A percentile compares a stretch with the other conserved stretches of the same genome.
These are phyloP conservation scores for Gonatopus flavifemur DNA, from an alignment of 1,140 invertebrate genomes.

Conservation along the genomic window DNA sequence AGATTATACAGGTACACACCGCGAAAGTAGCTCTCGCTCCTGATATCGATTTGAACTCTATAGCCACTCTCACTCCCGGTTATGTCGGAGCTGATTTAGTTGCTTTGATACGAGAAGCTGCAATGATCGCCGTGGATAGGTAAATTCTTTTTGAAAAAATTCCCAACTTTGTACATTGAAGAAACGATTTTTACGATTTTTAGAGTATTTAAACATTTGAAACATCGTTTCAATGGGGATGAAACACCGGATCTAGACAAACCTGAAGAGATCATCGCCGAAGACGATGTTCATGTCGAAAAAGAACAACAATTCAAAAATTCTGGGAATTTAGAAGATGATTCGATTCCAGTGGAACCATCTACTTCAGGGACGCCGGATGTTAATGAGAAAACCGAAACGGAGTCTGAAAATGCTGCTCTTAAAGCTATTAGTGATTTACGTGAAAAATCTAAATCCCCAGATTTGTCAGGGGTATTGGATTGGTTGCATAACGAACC, in stretches of 20 bases:
- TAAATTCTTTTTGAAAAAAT: slow-evolving; percentile 26
- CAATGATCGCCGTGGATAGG: slow-evolving; percentile 80
- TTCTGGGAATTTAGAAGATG: slow-evolving; percentile 8
- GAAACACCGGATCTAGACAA: slow-evolving; percentile 11
- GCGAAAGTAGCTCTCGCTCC: slow-evolving; percentile 67
- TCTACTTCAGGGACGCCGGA: slow-evolving; percentile 5
- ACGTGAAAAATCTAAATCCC: slow-evolving; percentile 16
- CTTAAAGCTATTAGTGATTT: slow-evolving; percentile 24
- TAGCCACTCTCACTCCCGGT: slow-evolving; percentile 90
- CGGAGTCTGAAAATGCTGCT: neutral
- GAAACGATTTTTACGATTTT: neutral
- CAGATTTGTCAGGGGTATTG: slow-evolving; percentile 45
- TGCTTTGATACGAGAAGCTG: slow-evolving; percentile 83
- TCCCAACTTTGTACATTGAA: neutral
- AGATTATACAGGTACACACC: slow-evolving; percentile 76
- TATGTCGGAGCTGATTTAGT: slow-evolving; percentile 95
- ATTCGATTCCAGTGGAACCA: neutral
- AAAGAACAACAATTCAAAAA: slow-evolving; percentile 20
- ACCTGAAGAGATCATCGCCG: slow-evolving; percentile 4
- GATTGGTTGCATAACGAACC: slow-evolving; percentile 62
- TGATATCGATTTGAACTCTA: slow-evolving; percentile 69
- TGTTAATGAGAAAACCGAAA: slow-evolving; percentile 3
- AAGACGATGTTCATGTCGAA: neutral
- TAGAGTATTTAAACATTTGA: slow-evolving; percentile 25
- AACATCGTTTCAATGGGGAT: no score